A percentile compares a stretch with the other conserved stretches of the same genome.
Conservation (phyloP, 2,888 invertebrate species). For the Hypomecis atomaria region DNA sequence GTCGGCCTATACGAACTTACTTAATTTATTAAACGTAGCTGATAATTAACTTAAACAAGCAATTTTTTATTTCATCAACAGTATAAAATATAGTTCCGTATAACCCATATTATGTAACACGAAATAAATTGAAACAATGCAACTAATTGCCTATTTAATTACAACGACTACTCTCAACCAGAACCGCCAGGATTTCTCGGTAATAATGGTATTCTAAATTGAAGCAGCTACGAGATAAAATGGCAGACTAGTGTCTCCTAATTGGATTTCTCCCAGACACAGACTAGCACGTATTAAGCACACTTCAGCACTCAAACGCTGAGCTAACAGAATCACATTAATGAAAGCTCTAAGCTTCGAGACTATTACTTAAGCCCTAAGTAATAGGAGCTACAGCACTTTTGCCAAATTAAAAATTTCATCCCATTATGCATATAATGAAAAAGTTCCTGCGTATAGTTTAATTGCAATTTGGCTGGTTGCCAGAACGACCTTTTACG, state of each 20-base stretch:
- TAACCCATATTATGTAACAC: too few species aligned
- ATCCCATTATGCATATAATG: slow-evolving; percentile 30
- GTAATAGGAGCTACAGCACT: slow-evolving; percentile 33
- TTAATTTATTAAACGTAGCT: too few species aligned
- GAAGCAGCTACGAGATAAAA: slow-evolving; percentile 14
- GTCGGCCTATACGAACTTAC: too few species aligned
- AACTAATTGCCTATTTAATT: too few species aligned
- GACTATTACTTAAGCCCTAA: slow-evolving; percentile 17
- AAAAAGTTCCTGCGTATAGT: slow-evolving; percentile 42
- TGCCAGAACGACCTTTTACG: slow-evolving; percentile 23
- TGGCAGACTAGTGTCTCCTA: slow-evolving; percentile 22
- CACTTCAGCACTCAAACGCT: slow-evolving; percentile 35
- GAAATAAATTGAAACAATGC: too few species aligned
- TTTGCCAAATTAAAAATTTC: slow-evolving; percentile 31
- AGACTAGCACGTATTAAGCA: slow-evolving; percentile 26
- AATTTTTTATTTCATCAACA: too few species aligned
- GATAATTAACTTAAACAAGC: too few species aligned
- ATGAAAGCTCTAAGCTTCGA: slow-evolving; percentile 32
- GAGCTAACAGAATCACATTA: slow-evolving; percentile 39
- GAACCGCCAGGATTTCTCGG: neutral
- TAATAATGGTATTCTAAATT: neutral
- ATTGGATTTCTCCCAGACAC: slow-evolving; percentile 33
- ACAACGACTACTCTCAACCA: too few species aligned
- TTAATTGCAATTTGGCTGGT: slow-evolving; percentile 50
- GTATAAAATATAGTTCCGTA: too few species aligned